These are phyloP conservation scores for Pitta sordida DNA, from an alignment of 2,113 vertebrate genomes.

Conservation along the genomic window DNA sequence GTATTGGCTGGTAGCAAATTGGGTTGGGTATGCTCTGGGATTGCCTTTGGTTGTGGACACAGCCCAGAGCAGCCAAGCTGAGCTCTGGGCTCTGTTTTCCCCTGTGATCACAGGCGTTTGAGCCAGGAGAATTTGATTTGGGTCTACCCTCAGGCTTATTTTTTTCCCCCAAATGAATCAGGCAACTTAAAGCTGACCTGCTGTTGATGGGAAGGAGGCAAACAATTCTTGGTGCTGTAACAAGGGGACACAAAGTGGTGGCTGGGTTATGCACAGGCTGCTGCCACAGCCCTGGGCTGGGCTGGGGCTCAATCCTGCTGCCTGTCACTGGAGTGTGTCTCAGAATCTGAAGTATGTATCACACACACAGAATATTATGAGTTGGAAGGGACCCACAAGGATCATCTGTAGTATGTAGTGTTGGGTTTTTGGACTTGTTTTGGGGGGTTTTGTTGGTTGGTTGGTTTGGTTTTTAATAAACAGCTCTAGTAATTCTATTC, in stretches of 20 bases:
- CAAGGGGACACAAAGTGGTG: neutral
- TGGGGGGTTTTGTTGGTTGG: too few species aligned
- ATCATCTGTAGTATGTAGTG: too few species aligned
- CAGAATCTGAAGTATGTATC: neutral
- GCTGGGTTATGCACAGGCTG: accelerated
- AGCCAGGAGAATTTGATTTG: neutral
- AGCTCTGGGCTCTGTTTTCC: neutral
- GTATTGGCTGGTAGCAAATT: neutral
- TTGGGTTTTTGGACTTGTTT: neutral
- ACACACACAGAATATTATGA: too few species aligned
- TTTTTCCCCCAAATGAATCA: neutral
- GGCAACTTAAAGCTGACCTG: neutral
- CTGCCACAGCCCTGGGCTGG: too few species aligned
- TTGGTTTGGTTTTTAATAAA: neutral
- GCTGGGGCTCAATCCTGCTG: neutral
- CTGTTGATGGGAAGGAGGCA: neutral
- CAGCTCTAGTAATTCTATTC: neutral
- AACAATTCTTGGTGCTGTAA: neutral
- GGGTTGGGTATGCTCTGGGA: neutral
- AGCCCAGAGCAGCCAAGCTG: neutral
- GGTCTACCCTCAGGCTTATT: neutral
- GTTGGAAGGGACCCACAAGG: too few species aligned
- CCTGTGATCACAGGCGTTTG: neutral
- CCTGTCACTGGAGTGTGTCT: neutral
- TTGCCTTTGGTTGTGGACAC: neutral